A percentile compares a stretch with the other conserved stretches of the same genome.
phyloP scores from a whole-genome alignment of 2,797 vertebrate species.

The Decapterus maruadsi region DNA sequence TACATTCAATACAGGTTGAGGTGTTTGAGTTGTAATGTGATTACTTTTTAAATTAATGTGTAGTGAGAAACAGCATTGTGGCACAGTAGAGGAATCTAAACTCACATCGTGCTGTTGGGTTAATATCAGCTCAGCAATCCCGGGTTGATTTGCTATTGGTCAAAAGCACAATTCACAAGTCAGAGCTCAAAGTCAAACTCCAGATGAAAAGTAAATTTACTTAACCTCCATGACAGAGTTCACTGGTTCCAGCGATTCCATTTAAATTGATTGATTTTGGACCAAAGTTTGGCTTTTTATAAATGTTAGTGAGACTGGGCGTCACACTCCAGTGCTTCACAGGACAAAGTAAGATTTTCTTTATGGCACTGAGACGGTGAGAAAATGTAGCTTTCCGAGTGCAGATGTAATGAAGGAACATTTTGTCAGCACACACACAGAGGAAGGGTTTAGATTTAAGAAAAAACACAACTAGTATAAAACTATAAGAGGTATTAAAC shows the following conservation, averaged over 20 bases:
- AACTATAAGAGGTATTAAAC: too few relatives aligned
- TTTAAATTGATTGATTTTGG: not conserved
- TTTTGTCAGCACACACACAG: slow-evolving; percentile 1
- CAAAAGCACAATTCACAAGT: not conserved
- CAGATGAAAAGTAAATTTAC: not conserved
- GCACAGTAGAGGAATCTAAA: not conserved
- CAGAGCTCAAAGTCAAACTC: not conserved
- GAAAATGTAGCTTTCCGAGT: not conserved
- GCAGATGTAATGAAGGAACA: not conserved
- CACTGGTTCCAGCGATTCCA: not conserved
- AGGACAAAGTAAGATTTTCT: not conserved
- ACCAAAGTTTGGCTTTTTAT: not conserved
- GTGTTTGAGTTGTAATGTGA: not conserved
- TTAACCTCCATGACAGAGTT: not conserved
- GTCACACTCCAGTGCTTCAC: not conserved
- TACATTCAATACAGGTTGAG: not conserved
- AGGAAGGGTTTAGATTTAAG: not conserved
- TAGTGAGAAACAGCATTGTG: not conserved
- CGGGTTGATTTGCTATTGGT: not conserved
- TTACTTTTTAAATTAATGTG: not conserved
- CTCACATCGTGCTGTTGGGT: not conserved
- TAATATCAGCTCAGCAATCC: not conserved
- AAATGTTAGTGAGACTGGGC: not conserved
- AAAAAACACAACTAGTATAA: too few relatives aligned
- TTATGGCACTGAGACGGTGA: not conserved